phyloP scores from a whole-genome alignment of 2,888 invertebrate species.

The Pristionchus exspectatus region DNA sequence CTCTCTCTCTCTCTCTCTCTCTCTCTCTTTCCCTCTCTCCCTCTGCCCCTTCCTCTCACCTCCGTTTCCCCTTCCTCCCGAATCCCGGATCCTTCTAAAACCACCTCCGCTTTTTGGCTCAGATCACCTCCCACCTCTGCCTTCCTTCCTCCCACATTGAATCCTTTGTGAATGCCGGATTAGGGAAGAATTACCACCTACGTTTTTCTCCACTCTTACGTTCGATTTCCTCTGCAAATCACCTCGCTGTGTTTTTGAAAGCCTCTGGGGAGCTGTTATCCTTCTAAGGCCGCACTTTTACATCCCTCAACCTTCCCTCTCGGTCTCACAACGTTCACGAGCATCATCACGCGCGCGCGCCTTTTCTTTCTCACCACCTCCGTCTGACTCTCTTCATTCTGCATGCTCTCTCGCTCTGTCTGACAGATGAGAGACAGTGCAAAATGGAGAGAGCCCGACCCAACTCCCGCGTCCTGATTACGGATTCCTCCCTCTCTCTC shows the following conservation, averaged over 20 bases:
- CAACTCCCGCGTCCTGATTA: conserved; percentile 1
- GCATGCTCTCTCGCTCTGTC: background rate
- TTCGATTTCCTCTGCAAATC: too few relatives aligned
- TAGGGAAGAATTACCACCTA: too few relatives aligned
- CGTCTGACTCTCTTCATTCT: background rate
- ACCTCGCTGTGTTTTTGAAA: too few relatives aligned
- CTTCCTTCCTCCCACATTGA: background rate
- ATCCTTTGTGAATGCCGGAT: background rate
- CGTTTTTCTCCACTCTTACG: conserved; percentile 15
- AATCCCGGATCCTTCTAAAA: background rate
- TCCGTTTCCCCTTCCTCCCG: background rate
- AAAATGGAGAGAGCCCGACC: background rate
- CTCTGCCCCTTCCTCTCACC: background rate
- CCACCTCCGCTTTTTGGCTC: background rate
- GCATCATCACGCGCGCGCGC: background rate
- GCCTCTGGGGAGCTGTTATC: too few relatives aligned
- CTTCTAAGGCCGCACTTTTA: too few relatives aligned
- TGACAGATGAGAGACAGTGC: too few relatives aligned
- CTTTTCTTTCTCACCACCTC: background rate
- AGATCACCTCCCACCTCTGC: background rate
- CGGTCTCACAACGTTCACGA: too few relatives aligned
- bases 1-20: background rate
- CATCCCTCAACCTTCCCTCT: too few relatives aligned
- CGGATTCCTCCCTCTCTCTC: conserved; percentile 30
- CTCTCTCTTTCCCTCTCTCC: background rate